These are phyloP conservation scores for Lonchura striata DNA, from an alignment of 2,113 vertebrate species.

Conservation along the genomic window DNA sequence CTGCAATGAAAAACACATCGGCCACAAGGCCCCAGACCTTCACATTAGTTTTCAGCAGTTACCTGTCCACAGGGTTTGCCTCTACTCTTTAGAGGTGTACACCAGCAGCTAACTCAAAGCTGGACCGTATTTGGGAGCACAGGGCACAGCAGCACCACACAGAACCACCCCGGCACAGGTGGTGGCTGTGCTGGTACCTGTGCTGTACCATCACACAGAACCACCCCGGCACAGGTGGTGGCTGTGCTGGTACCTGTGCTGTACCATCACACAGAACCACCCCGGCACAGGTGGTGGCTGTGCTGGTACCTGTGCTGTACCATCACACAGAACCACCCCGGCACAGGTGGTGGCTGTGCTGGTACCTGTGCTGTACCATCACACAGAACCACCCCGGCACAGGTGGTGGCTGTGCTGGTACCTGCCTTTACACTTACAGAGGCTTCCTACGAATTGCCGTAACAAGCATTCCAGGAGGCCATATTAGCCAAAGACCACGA, in stretches of 20 bases:
- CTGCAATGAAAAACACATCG: slow-evolving; percentile 64
- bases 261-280: neutral
- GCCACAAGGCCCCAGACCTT: neutral
- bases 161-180: too few species aligned
- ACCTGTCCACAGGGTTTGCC: neutral
- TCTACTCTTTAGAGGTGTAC: neutral
- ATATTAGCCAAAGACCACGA: neutral
- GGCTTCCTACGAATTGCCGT: neutral
- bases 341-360: too few species aligned
- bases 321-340: too few species aligned
- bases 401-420: neutral
- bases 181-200: too few species aligned
- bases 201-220: too few species aligned
- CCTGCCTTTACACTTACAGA: neutral
- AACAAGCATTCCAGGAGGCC: neutral
- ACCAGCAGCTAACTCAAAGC: neutral
- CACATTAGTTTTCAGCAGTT: neutral
- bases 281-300: too few species aligned
- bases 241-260: too few species aligned
- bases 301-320: too few species aligned
- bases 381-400: neutral
- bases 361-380: too few species aligned
- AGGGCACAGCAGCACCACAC: neutral
- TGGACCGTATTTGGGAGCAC: neutral
- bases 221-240: too few species aligned